phyloP scores from a whole-genome alignment of 1,140 invertebrate genomes.

The Schlechtendalia chinensis region DNA sequence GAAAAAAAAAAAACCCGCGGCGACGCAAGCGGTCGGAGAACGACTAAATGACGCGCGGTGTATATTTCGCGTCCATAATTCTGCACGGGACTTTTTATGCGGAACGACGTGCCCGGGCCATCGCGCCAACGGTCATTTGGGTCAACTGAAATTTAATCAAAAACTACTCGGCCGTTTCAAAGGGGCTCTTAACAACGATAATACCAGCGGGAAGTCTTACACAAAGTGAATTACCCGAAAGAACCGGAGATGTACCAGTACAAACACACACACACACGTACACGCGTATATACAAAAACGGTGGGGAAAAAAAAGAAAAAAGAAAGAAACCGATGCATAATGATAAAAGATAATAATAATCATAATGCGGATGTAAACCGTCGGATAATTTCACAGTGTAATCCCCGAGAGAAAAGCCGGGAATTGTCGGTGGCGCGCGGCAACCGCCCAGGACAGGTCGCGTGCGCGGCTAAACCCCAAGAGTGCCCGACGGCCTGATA shows the following conservation, averaged over 20 bases:
- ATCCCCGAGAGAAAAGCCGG: conserved; percentile 26
- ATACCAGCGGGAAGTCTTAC: conserved; percentile 44
- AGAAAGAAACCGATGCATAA: conserved; percentile 12
- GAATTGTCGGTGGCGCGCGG: conserved; percentile 6
- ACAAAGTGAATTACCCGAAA: conserved; percentile 39
- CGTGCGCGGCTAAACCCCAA: conserved; percentile 46
- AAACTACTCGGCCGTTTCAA: background rate
- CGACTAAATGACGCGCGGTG: too few species aligned
- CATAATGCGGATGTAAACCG: conserved; percentile 40
- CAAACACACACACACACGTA: too few species aligned
- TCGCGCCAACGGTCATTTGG: background rate
- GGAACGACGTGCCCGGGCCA: too few species aligned
- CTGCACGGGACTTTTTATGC: too few species aligned
- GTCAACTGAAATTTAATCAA: conserved; percentile 20
- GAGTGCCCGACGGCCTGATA: conserved; percentile 46
- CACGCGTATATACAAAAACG: too few species aligned
- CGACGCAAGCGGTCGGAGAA: too few species aligned
- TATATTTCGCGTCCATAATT: too few species aligned
- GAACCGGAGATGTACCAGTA: too few species aligned
- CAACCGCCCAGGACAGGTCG: conserved; percentile 41
- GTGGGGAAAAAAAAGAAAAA: background rate
- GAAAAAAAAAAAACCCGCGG: too few species aligned
- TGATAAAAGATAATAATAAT: conserved; percentile 43
- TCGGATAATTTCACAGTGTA: conserved; percentile 42
- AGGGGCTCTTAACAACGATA: conserved; percentile 6